A percentile compares a stretch with the other conserved stretches of the same genome.
phyloP scores from a whole-genome alignment of 1,140 invertebrate genomes.

The Ectropis grisescens region DNA sequence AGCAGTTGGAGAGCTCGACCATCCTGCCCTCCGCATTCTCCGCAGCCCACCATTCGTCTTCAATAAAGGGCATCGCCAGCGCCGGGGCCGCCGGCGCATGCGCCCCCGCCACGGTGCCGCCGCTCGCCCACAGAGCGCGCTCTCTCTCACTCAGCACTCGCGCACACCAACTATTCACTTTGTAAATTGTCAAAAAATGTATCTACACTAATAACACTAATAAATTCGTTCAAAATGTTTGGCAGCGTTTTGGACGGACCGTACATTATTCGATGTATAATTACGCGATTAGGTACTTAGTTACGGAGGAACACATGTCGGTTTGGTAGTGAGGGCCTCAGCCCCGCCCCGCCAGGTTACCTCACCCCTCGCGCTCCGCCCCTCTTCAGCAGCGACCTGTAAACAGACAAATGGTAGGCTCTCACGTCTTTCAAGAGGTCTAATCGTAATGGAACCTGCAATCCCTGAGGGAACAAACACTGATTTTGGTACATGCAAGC shows the following conservation, averaged over 20 bases:
- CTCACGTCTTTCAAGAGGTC: constrained; percentile 50
- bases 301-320: constrained; percentile 47
- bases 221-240: constrained; percentile 61
- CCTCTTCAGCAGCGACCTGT: constrained; percentile 68
- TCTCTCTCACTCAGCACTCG: no score
- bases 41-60: constrained; percentile 93
- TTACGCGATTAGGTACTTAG: constrained; percentile 39
- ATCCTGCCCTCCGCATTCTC: constrained; percentile 89
- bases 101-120: constrained; percentile 71
- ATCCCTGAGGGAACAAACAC: no score
- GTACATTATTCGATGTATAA: constrained; percentile 58
- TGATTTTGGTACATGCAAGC: no score
- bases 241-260: constrained; percentile 61
- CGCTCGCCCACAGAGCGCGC: constrained; percentile 28
- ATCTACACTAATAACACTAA: constrained; percentile 52
- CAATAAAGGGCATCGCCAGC: constrained; percentile 93
- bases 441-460: no score
- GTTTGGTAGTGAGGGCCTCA: constrained; percentile 19
- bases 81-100: constrained; percentile 74
- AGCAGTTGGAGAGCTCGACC: constrained; percentile 89
- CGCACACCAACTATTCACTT: constrained; percentile 34
- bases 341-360: constrained; percentile 50
- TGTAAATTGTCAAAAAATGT: constrained; percentile 23
- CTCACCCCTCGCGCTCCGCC: constrained; percentile 54
- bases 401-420: constrained; percentile 48